Evolutionary conservation across 1,140 invertebrate genomes (phyloP).

Genomic region (Drosophila willistoni): DNA sequence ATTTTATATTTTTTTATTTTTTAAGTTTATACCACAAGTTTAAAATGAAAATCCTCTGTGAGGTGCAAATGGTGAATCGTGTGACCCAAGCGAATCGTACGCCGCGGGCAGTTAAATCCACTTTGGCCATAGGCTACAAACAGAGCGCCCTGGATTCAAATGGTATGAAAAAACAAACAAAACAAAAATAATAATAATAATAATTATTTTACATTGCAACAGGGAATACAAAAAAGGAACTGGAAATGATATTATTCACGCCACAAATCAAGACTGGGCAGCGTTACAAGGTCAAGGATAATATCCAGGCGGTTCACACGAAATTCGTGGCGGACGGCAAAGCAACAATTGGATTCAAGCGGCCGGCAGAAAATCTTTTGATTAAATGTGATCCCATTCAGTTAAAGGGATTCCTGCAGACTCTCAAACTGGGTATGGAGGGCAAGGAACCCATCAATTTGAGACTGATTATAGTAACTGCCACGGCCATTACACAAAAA

Average conservation of each 20-base stretch:
- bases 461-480: slow-evolving; percentile 84
- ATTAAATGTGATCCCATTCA: slow-evolving; percentile 87
- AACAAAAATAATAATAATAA: neutral
- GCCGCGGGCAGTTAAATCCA: slow-evolving; percentile 84
- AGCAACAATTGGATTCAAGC: slow-evolving; percentile 88
- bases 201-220: neutral
- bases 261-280: slow-evolving; percentile 86
- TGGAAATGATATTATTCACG: slow-evolving; percentile 87
- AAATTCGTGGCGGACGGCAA: slow-evolving; percentile 90
- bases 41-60: slow-evolving; percentile 88
- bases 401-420: slow-evolving; percentile 88
- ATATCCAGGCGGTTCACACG: slow-evolving; percentile 87
- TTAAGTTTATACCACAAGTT: neutral
- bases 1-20: neutral
- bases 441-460: slow-evolving; percentile 85
- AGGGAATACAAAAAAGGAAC: slow-evolving; percentile 81
- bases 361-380: slow-evolving; percentile 88
- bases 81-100: slow-evolving; percentile 82
- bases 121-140: slow-evolving; percentile 87
- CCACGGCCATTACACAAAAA: slow-evolving; percentile 83
- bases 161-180: neutral
- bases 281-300: slow-evolving; percentile 88
- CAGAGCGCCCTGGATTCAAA: slow-evolving; percentile 54
- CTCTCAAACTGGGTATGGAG: slow-evolving; percentile 86
- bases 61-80: slow-evolving; percentile 87